Conservation (phyloP, 2,888 invertebrate genomes). For the Polyploca ridens region DNA sequence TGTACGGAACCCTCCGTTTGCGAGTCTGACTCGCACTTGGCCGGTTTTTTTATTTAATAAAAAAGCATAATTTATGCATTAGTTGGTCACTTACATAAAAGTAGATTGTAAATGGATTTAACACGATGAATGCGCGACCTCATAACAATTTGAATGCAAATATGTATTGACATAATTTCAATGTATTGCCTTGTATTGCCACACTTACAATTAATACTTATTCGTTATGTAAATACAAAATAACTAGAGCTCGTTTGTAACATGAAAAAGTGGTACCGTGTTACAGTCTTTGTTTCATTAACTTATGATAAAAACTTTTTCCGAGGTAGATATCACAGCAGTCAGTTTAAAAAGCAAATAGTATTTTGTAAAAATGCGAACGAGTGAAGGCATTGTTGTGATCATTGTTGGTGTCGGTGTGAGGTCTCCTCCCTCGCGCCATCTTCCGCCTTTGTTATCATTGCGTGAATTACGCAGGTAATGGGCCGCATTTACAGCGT, state of each 20-base stretch:
- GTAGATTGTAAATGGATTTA: background rate
- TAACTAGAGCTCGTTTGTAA: background rate
- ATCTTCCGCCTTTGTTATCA: constrained; percentile 66
- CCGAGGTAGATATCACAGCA: background rate
- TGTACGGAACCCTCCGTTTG: too few species aligned
- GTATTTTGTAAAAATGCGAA: constrained; percentile 22
- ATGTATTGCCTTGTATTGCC: background rate
- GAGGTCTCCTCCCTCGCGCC: constrained; percentile 30
- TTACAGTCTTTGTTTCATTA: background rate
- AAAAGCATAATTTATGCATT: too few species aligned
- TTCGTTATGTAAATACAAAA: background rate
- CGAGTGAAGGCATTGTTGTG: constrained; percentile 29
- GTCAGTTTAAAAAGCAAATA: constrained; percentile 14
- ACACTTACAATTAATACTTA: background rate
- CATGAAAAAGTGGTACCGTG: background rate
- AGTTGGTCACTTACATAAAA: too few species aligned
- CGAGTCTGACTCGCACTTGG: too few species aligned
- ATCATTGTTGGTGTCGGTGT: constrained; percentile 29
- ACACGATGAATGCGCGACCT: background rate
- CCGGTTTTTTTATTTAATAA: too few species aligned
- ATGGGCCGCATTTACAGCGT: constrained; percentile 76
- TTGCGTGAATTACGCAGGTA: constrained; percentile 78
- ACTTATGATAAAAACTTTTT: background rate
- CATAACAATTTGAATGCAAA: background rate
- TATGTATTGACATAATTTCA: background rate